Evolutionary conservation across 2,113 vertebrate genomes (phyloP).

Genomic region (Sebastes fasciatus): DNA sequence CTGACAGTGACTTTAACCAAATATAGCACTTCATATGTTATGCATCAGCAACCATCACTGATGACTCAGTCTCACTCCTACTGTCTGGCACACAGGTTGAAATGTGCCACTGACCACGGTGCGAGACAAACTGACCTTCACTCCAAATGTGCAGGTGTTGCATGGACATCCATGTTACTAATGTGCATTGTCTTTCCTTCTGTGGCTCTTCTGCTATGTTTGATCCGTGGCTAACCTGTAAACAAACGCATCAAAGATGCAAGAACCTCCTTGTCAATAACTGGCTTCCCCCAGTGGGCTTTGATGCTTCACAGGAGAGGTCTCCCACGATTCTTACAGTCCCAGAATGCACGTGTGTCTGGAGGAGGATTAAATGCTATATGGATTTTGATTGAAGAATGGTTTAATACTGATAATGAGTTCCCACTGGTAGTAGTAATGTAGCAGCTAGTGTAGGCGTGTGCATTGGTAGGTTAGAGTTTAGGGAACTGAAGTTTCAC

Average conservation of each 20-base stretch:
- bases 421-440: constrained; percentile 28
- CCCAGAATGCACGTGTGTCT: constrained; percentile 1
- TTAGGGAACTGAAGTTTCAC: background rate
- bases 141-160: background rate
- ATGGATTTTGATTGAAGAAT: constrained; percentile 28
- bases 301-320: constrained; percentile 36
- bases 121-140: constrained; percentile 9
- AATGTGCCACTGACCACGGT: constrained; percentile 6
- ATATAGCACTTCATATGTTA: constrained; percentile 62
- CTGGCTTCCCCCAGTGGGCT: constrained; percentile 8
- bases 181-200: background rate
- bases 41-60: constrained; percentile 58
- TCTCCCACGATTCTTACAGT: constrained; percentile 54
- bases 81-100: constrained; percentile 13
- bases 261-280: constrained; percentile 43
- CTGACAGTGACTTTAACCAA: constrained; percentile 49
- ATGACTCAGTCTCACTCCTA: constrained; percentile 53
- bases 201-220: background rate
- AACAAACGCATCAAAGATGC: constrained; percentile 51
- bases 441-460: background rate
- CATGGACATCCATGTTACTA: background rate
- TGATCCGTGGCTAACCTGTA: constrained; percentile 30
- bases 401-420: constrained; percentile 39
- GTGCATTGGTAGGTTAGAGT: background rate
- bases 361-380: constrained; percentile 22